phyloP scores from a whole-genome alignment of 92 coral and sea anemone species.

The Heteractis magnifica region DNA sequence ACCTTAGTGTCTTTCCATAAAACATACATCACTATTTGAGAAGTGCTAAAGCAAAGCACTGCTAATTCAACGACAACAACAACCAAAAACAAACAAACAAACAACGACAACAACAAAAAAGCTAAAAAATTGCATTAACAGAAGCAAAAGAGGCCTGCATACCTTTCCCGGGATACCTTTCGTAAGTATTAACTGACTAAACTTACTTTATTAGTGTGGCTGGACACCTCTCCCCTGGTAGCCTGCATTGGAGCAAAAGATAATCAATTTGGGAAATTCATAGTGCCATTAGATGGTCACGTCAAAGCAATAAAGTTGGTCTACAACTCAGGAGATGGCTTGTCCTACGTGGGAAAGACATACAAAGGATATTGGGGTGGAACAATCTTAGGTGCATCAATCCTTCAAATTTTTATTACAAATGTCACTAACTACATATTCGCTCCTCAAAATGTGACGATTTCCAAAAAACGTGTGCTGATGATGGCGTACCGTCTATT shows the following conservation, averaged over 20 bases:
- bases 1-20: too few species aligned
- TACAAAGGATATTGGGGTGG: constrained; percentile 26
- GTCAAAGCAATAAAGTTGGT: constrained; percentile 21
- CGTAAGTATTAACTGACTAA: too few species aligned
- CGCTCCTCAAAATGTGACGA: background rate
- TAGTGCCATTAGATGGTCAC: background rate
- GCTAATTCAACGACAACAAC: too few species aligned
- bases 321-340: constrained; percentile 17
- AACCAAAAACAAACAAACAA: too few species aligned
- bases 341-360: background rate
- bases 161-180: too few species aligned
- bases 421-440: background rate
- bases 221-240: background rate
- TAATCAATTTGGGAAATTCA: constrained; percentile 3
- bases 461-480: background rate
- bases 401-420: background rate
- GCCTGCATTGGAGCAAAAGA: background rate
- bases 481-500: background rate
- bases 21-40: too few species aligned
- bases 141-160: too few species aligned
- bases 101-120: too few species aligned
- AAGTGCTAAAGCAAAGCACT: too few species aligned
- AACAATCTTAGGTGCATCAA: background rate
- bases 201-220: background rate
- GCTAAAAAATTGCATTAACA: too few species aligned